Evolutionary conservation across 92 coral and sea anemone genomes (phyloP), one percentile per base, ranked within the genome.

Genomic region (Palythoa heliodiscus): DNA sequence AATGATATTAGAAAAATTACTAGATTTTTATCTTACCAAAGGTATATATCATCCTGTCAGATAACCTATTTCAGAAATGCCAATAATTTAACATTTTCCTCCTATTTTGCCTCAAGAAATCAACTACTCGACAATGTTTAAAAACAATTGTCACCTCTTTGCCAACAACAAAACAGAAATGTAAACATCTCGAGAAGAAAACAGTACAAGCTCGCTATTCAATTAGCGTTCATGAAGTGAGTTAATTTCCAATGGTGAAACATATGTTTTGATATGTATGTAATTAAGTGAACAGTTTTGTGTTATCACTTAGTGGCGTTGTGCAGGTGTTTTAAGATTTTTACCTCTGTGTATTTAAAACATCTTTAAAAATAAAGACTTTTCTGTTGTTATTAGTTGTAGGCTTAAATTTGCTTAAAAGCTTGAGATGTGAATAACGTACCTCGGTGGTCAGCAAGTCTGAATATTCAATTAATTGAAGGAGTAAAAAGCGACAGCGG

Each of bases 11-110:
- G 19, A 58, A 78, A 61, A 64, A 63, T 54, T 20, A 19, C 15
- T n/a, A 66, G 84, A 64, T 63, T 23, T 67, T 47, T 80, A 64
- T 64, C 74, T 23, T 48, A 14, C 76, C 38, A 63, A 60, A 43
- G 7, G 74, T 43, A 80, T 47, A 66, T 80, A 66, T 80, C 73
- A 80, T 79, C 52, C 37, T 66, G 84, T 80, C 74, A 80, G 2
- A 11, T 67, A 80, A 66, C 37, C 9, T 14, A 80, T 80, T 80
- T 80, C 74, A 80, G 58, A 17, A 38, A 80, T 80, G 38, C 84
- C 66, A 80, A 43, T 20, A 67, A 80, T 80, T 40, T 38, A 38
- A 64, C 11, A 17, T 23, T 80, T 66, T 66, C 64, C 63, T 43
- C 23, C 37, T 24, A 35, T 19, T 19, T 61, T 77, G 82, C 82